These are phyloP conservation scores for Camponotus vicinus DNA, from an alignment of 1,140 invertebrate genomes.

Conservation along the genomic window DNA sequence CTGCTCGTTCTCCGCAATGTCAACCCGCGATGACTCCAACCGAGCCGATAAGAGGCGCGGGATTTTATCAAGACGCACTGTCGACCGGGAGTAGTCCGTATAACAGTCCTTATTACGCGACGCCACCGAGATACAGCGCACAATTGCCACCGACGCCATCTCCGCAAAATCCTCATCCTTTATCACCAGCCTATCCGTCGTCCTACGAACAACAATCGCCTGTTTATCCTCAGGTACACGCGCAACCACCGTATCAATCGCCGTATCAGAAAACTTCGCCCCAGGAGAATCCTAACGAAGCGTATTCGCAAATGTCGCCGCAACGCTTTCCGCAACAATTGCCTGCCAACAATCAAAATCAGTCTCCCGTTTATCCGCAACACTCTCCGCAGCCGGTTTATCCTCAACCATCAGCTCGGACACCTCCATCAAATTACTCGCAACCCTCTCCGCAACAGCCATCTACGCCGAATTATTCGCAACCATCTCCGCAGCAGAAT, in stretches of 20 bases:
- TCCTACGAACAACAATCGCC: constrained; percentile 79
- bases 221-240: constrained; percentile 76
- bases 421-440: constrained; percentile 75
- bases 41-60: constrained; percentile 82
- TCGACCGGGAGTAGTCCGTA: constrained; percentile 84
- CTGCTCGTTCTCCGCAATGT: constrained; percentile 81
- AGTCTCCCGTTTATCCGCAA: constrained; percentile 79
- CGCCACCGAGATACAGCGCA: constrained; percentile 84
- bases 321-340: constrained; percentile 64
- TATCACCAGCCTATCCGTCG: constrained; percentile 83
- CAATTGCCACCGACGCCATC: constrained; percentile 84
- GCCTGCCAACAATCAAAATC: constrained; percentile 58
- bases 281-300: constrained; percentile 71
- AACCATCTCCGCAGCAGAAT: constrained; percentile 77
- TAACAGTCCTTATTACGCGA: constrained; percentile 84
- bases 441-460: constrained; percentile 78
- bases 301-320: constrained; percentile 72
- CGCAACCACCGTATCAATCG: constrained; percentile 74
- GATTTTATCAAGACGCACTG: constrained; percentile 84
- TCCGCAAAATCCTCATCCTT: constrained; percentile 82
- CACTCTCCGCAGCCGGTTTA: constrained; percentile 78
- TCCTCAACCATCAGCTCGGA: constrained; percentile 76
- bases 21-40: constrained; percentile 76
- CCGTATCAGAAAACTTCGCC: constrained; percentile 78
- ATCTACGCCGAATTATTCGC: constrained; percentile 78